Evolutionary conservation across 2,888 invertebrate species (phyloP), one percentile per base, ranked within the genome.

Genomic region (Physocephala rufipes): DNA sequence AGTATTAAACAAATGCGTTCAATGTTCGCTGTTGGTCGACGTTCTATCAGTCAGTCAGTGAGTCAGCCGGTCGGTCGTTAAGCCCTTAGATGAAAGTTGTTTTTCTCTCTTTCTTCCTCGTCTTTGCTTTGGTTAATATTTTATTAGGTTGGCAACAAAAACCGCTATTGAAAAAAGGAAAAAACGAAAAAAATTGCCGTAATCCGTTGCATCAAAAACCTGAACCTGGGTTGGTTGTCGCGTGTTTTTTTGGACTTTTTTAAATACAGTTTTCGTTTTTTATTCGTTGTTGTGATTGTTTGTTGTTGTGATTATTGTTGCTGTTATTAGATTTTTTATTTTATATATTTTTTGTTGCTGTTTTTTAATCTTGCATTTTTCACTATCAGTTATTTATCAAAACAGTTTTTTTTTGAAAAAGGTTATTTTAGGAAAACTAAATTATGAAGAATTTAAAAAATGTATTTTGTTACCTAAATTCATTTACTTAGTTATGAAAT

Each of bases 41-140:
- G n/a, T 4, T 36, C 36, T 36, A 9, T 36, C 36, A 9, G 36
- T 36, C 36, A 9, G 36, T 36, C 36, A 9, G 36, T 36, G n/a
- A n/a, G n/a, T n/a, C n/a, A n/a, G n/a, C n/a, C n/a, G n/a, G n/a
- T n/a, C n/a, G n/a, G n/a, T n/a, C n/a, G n/a, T n/a, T n/a, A n/a
- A n/a, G n/a, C n/a, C n/a, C n/a, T n/a, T n/a, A n/a, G 55, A 55
- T 55, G 55, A 55, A 55, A 55, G 55, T 55, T 55, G 55, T 24
- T 55, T 55, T 55, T 51, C 4, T 51, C n/a, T 26, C 53, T n/a
- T 5, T 55, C 26, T 21, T 55, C 26, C 13, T 55, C 1, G 1
- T 55, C 26, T 15, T 7, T 21, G 21, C 26, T 21, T n/a, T n/a
- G n/a, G n/a, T n/a, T n/a, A n/a, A 9, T 51, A 21, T 7, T 51